phyloP scores from a whole-genome alignment of 2,888 invertebrate species.

The Eueremaeus valkanovi region DNA sequence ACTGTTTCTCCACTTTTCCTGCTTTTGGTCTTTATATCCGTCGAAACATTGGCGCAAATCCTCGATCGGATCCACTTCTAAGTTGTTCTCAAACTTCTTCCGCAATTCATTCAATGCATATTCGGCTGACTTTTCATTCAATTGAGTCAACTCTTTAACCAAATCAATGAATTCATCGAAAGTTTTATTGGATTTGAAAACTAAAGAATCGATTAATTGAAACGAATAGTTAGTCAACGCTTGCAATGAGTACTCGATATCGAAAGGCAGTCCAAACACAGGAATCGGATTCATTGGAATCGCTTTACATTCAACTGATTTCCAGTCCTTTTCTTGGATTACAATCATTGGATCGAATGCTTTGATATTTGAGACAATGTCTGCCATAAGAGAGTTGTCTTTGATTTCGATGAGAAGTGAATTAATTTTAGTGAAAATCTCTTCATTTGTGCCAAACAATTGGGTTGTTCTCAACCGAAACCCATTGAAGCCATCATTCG shows the following conservation, averaged over 20 bases:
- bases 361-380: conserved; percentile 14
- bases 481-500: not conserved
- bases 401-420: not conserved
- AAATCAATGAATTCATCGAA: not conserved
- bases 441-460: not conserved
- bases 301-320: not conserved
- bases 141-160: not conserved
- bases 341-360: not conserved
- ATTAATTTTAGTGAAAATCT: conserved; percentile 6
- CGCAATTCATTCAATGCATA: conserved; percentile 12
- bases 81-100: conserved; percentile 4
- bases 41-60: not conserved
- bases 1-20: not conserved
- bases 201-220: not conserved
- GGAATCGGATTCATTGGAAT: not conserved
- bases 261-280: not conserved
- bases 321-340: not conserved
- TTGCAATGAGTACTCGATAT: not conserved
- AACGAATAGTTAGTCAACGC: conserved; percentile 5
- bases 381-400: not conserved
- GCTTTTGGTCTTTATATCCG: not conserved
- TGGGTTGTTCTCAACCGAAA: not conserved
- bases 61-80: not conserved
- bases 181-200: not conserved
- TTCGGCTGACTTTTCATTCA: not conserved